Evolutionary conservation across 2,888 invertebrate species (phyloP).

Genomic region (Campoplex capitator): DNA sequence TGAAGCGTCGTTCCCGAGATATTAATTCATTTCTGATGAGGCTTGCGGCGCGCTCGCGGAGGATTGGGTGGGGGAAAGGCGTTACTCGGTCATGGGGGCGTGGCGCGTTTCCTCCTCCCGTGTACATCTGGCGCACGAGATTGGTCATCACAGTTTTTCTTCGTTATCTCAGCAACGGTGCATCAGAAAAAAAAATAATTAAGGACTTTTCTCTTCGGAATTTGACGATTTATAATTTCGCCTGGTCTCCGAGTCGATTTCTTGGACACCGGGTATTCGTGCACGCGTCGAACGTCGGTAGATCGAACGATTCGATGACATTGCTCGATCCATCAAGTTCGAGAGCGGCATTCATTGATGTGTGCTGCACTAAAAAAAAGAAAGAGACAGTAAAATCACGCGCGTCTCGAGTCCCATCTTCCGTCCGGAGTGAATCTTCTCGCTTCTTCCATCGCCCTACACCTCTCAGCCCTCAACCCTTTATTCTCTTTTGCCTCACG

Average conservation of each 20-base stretch:
- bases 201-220: background rate
- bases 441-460: constrained; percentile 30
- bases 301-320: constrained; percentile 73
- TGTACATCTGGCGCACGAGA: background rate
- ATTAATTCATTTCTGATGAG: background rate
- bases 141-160: background rate
- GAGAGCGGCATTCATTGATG: constrained; percentile 74
- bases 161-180: background rate
- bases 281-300: constrained; percentile 23
- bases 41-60: background rate
- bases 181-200: background rate
- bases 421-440: constrained; percentile 32
- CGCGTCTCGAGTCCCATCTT: background rate
- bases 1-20: background rate
- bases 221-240: background rate
- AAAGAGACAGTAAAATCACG: background rate
- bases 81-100: background rate
- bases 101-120: background rate
- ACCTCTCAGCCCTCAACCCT: background rate
- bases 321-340: constrained; percentile 70
- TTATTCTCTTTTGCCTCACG: background rate
- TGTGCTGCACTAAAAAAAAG: constrained; percentile 64
- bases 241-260: background rate
- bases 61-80: background rate
- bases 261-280: background rate